Conservation (phyloP, 2,797 vertebrate species). For the Botia kubotai region DNA sequence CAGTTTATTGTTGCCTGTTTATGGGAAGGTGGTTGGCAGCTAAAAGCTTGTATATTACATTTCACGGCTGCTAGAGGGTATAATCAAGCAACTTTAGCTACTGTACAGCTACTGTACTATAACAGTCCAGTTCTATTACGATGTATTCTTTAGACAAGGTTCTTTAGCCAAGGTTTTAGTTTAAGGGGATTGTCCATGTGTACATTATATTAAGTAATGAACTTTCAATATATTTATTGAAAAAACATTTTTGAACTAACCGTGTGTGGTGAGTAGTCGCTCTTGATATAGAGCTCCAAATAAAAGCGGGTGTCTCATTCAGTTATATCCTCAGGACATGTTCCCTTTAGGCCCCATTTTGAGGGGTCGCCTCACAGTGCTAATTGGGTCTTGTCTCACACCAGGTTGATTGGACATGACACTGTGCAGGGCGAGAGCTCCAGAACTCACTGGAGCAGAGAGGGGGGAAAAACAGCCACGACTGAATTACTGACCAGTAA, state of each 20-base stretch:
- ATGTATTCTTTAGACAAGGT: neutral
- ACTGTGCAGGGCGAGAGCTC: slow-evolving; percentile 80
- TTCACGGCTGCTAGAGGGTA: neutral
- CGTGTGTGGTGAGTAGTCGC: slow-evolving; percentile 2
- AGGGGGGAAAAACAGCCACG: slow-evolving; percentile 75
- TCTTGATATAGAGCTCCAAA: slow-evolving; percentile 71
- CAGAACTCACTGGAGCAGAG: slow-evolving; percentile 59
- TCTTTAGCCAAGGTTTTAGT: neutral
- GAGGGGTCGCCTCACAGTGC: slow-evolving; percentile 79
- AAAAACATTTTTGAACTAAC: neutral
- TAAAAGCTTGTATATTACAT: neutral
- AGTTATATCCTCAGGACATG: slow-evolving; percentile 77
- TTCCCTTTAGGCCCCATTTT: slow-evolving; percentile 75
- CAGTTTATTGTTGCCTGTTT: no score
- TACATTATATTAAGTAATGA: neutral
- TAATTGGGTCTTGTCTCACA: slow-evolving; percentile 86
- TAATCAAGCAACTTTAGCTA: neutral
- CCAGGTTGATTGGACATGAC: slow-evolving; percentile 83
- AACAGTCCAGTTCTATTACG: neutral
- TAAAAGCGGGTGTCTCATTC: slow-evolving; percentile 82
- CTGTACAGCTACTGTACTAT: neutral
- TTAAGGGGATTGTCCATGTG: neutral
- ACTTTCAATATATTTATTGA: neutral
- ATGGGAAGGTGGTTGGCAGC: neutral
- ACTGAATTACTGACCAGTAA: slow-evolving; percentile 86